Conservation (phyloP, 2,797 vertebrate genomes). For the Chelon labrosus region DNA sequence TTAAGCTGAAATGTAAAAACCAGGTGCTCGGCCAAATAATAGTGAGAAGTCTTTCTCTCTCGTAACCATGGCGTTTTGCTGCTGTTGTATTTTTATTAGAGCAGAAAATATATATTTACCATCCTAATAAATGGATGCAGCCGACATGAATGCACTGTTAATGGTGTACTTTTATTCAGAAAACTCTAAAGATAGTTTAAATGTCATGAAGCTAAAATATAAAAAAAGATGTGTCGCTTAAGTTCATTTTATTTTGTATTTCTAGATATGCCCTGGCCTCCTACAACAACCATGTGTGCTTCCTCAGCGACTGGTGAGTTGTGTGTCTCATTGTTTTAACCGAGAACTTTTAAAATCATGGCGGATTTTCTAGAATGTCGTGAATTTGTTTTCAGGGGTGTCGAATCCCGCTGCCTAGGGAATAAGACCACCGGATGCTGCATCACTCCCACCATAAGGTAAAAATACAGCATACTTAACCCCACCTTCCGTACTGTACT, state of each 20-base stretch:
- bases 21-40: no score
- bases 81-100: not conserved
- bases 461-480: slow-evolving; percentile 1
- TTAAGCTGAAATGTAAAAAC: no score
- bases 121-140: not conserved
- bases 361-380: not conserved
- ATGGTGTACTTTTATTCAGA: not conserved
- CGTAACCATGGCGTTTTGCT: not conserved
- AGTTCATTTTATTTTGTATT: slow-evolving; percentile 31
- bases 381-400: slow-evolving; percentile 68
- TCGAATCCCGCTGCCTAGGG: slow-evolving; percentile 61
- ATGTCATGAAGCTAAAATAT: not conserved
- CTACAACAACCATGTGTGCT: slow-evolving; percentile 80
- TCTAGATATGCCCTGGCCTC: slow-evolving; percentile 84
- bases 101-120: not conserved
- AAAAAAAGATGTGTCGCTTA: not conserved
- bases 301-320: slow-evolving; percentile 85
- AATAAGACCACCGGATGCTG: slow-evolving; percentile 79
- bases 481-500: no score
- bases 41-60: not conserved
- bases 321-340: not conserved
- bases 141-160: not conserved
- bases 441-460: slow-evolving; percentile 85
- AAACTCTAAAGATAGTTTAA: not conserved
- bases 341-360: slow-evolving; percentile 2